These are phyloP conservation scores for Lophochroa leadbeateri DNA, from an alignment of 2,113 vertebrate genomes.

Conservation along the genomic window DNA sequence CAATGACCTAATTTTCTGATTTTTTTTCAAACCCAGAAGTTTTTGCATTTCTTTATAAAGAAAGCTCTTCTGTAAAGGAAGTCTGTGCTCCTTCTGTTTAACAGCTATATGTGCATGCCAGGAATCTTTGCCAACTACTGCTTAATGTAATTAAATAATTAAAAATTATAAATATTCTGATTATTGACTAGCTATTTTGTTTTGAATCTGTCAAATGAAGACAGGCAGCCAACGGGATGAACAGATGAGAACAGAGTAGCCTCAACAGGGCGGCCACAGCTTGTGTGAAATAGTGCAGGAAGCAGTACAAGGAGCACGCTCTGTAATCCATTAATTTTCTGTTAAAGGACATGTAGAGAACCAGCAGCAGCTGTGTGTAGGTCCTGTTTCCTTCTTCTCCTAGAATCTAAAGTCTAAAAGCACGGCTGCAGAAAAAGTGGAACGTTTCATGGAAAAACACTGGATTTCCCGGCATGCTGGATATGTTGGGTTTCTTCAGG, in stretches of 20 bases:
- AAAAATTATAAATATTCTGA: constrained; percentile 27
- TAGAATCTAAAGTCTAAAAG: not conserved
- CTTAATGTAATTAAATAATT: constrained; percentile 19
- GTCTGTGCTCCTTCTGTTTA: not conserved
- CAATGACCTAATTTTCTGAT: not conserved
- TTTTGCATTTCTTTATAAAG: not conserved
- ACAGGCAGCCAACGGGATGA: not conserved
- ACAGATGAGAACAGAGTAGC: not conserved
- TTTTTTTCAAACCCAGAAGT: not conserved
- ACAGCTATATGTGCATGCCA: not conserved
- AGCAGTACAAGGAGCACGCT: not conserved
- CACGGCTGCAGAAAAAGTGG: not conserved
- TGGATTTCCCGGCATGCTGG: not conserved
- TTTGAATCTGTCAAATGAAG: constrained; percentile 7
- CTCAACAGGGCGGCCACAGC: accelerated
- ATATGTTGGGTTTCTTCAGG: not conserved
- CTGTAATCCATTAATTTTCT: constrained; percentile 34
- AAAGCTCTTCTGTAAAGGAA: not conserved
- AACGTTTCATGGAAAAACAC: not conserved
- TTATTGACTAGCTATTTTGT: constrained; percentile 23
- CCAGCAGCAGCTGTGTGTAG: not conserved
- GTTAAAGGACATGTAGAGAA: not conserved
- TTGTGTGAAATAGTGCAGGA: constrained; percentile 8
- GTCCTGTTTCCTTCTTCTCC: not conserved
- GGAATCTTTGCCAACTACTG: not conserved